Evolutionary conservation across 2,113 vertebrate species (phyloP).

Genomic region (Emydocephalus ijimae): DNA sequence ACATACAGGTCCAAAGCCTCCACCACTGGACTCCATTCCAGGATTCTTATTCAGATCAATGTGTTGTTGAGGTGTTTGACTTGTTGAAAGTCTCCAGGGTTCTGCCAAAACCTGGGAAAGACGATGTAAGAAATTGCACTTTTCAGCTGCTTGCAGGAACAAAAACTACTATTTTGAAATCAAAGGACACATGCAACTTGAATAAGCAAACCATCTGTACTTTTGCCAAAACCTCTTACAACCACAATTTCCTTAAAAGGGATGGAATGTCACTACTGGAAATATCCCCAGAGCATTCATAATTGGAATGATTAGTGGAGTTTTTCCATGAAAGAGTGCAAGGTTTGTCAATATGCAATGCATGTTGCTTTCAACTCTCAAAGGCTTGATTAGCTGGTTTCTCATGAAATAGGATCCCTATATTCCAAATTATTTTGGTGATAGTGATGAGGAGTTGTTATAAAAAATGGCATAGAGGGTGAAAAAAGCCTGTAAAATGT

Average conservation of each 20-base stretch:
- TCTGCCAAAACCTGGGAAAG: slow-evolving; percentile 86
- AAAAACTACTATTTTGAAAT: not conserved
- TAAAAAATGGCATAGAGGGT: not conserved
- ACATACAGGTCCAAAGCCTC: slow-evolving; percentile 94
- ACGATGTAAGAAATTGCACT: not conserved
- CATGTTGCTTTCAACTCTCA: not conserved
- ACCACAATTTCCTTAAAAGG: not conserved
- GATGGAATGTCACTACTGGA: not conserved
- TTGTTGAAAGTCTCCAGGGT: slow-evolving; percentile 94
- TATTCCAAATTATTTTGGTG: not conserved
- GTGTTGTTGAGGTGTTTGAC: slow-evolving; percentile 93
- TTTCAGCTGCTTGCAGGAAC: not conserved
- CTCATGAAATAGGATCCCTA: not conserved
- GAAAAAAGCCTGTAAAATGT: not conserved
- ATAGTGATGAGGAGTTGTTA: not conserved
- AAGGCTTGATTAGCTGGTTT: not conserved
- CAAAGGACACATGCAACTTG: not conserved
- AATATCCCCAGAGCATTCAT: not conserved
- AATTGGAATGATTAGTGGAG: not conserved
- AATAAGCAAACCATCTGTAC: not conserved
- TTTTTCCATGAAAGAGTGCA: not conserved
- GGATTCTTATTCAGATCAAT: slow-evolving; percentile 82
- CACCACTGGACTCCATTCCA: slow-evolving; percentile 82
- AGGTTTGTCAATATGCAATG: not conserved
- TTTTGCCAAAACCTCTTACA: not conserved